Evolutionary conservation across 2,113 vertebrate species (phyloP).

Genomic region (Axis porcinus): DNA sequence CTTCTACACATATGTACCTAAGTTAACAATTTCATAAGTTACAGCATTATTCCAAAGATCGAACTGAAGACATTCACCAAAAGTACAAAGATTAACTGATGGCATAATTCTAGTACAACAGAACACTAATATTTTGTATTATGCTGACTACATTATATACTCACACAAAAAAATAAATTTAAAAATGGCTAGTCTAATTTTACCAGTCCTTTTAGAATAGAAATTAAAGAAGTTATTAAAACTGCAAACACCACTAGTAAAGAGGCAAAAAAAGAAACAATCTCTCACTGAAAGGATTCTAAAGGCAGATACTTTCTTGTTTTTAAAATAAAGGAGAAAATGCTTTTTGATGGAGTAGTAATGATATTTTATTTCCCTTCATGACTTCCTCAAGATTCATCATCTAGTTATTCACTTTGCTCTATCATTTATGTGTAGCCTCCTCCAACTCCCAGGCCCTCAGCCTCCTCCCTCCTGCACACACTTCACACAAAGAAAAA

Average conservation of each 20-base stretch:
- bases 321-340: not conserved
- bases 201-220: not conserved
- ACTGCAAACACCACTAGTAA: not conserved
- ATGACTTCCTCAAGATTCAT: not conserved
- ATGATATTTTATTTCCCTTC: not conserved
- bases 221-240: not conserved
- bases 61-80: not conserved
- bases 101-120: not conserved
- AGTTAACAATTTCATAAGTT: not conserved
- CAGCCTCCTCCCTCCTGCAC: not conserved
- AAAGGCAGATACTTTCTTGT: not conserved
- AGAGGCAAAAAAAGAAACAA: not conserved
- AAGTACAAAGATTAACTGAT: not conserved
- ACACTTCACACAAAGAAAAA: not conserved
- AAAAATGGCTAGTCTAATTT: slow-evolving; percentile 5
- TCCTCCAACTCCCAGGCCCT: not conserved
- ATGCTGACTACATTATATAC: not conserved
- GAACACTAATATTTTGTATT: not conserved
- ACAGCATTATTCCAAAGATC: not conserved
- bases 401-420: not conserved
- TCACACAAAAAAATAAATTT: not conserved
- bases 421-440: not conserved
- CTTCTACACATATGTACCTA: not conserved
- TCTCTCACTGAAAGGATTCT: not conserved
- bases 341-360: not conserved